A percentile compares a stretch with the other conserved stretches of the same genome.
phyloP scores from a whole-genome alignment of 1,140 invertebrate species.

The Solenopsis invicta region DNA sequence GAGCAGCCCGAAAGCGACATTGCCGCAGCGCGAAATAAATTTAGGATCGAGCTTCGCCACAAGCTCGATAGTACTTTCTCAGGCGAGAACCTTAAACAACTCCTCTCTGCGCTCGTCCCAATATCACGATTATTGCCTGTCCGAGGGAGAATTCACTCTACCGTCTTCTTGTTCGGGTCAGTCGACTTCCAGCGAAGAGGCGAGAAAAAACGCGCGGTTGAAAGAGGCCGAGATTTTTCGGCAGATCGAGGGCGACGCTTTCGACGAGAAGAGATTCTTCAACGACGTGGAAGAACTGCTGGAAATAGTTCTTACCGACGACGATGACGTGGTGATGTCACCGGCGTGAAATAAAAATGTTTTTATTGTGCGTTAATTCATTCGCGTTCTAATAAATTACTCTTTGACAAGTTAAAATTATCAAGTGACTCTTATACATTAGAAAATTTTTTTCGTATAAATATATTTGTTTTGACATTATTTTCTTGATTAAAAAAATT shows the following conservation, averaged over 20 bases:
- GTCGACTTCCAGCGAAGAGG: slow-evolving; percentile 6
- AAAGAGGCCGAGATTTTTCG: slow-evolving; percentile 52
- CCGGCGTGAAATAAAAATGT: background rate
- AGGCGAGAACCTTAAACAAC: background rate
- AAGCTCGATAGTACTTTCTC: background rate
- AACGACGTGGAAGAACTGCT: too few species aligned
- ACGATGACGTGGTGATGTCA: slow-evolving; percentile 21
- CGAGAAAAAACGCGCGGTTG: background rate
- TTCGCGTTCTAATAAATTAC: too few species aligned
- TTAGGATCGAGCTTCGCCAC: background rate
- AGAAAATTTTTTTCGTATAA: too few species aligned
- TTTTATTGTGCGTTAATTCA: too few species aligned
- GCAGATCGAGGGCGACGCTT: slow-evolving; percentile 32
- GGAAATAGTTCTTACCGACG: background rate
- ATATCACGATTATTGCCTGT: slow-evolving; percentile 52
- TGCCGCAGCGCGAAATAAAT: background rate
- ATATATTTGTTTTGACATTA: too few species aligned
- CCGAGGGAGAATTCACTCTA: slow-evolving; percentile 28
- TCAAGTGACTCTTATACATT: too few species aligned
- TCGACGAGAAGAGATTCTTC: slow-evolving; percentile 38
- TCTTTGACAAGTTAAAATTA: too few species aligned
- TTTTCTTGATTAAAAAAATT: too few species aligned
- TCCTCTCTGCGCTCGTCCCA: background rate
- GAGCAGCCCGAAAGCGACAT: background rate
- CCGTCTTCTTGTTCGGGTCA: background rate